Evolutionary conservation across 2,113 vertebrate genomes (phyloP), one percentile per base, ranked within the genome.

Genomic region (Gorsachius goisagi): DNA sequence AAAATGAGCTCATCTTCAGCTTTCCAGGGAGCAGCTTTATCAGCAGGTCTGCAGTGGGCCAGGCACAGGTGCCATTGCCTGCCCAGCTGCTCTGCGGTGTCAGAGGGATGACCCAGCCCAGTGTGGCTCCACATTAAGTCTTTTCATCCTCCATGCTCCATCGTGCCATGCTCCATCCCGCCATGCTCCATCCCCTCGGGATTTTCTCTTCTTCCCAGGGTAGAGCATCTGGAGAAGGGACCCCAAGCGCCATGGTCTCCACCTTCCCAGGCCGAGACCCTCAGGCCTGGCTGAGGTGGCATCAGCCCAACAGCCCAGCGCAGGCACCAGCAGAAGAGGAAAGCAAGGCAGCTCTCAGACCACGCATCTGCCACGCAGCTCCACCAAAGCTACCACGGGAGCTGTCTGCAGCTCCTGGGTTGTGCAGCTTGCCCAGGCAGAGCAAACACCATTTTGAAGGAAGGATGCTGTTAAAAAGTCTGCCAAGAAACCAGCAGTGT

Each of bases 321-420:
- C 47, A 63, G 73, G 44, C 15, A 13, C 37, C 15, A 35, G 1
- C 4, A 62, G 64, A 60, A 62, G 39, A 13, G 28, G 47, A 59
- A 67, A 80, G 63, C 75, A 45, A 37, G 35, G 35, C 23, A 81
- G 73, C 52, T 60, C 44, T 78, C 39, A 28, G 53, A 49, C 17
- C 4, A 0, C 0, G 0, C 23, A 11, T 60, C 3, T 2, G 27
- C 78, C 56, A 9, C 1, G 4, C 2, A 9, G 32, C 41, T 80
- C 68, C 56, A 41, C 60, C 74, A 72, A 41, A 87, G 20, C 20
- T 18, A 37, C 9, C 5, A 2, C 78, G 66, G 53, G 55, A 94
- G 59, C n/a, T 90, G n/a, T 37, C 58, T 84, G 64, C 53, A 68
- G 44, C 50, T 93, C 44, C 56, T 27, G 30, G 24, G 44, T 19